These are phyloP conservation scores for Misgurnus mizolepis DNA, from an alignment of 2,113 vertebrate species.

Conservation along the genomic window DNA sequence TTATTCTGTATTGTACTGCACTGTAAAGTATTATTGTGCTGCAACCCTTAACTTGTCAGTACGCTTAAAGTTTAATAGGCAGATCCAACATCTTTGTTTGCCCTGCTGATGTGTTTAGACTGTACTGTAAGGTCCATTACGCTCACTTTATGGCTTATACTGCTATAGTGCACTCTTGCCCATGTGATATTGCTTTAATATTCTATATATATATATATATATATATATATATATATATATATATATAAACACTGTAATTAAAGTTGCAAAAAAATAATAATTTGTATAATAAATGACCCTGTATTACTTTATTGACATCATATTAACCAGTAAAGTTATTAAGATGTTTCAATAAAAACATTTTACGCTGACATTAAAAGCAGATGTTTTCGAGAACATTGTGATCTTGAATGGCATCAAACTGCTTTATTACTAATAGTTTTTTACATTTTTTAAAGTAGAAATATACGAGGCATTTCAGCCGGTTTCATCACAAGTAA, in stretches of 20 bases:
- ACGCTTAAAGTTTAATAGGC: neutral
- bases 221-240: too few species aligned
- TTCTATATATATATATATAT: too few species aligned
- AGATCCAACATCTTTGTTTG: neutral
- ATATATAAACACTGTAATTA: too few species aligned
- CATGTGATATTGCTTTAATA: too few species aligned
- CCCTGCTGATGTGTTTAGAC: neutral
- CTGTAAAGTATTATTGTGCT: neutral
- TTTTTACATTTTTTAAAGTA: constrained; percentile 16
- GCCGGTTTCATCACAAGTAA: constrained; percentile 42
- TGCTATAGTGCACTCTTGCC: too few species aligned
- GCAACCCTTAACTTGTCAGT: neutral
- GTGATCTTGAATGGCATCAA: constrained; percentile 10
- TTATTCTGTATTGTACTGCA: neutral
- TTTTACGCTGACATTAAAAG: neutral
- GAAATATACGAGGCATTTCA: constrained; percentile 45
- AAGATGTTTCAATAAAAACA: neutral
- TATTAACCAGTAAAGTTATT: too few species aligned
- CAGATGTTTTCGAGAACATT: constrained; percentile 1
- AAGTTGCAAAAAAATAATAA: too few species aligned
- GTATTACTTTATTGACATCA: too few species aligned
- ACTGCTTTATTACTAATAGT: constrained; percentile 18
- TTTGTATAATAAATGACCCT: too few species aligned
- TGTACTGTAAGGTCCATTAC: neutral
- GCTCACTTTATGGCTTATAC: neutral